Evolutionary conservation across 2,888 invertebrate genomes (phyloP).

Genomic region (Drosophila cyrtoloma): DNA sequence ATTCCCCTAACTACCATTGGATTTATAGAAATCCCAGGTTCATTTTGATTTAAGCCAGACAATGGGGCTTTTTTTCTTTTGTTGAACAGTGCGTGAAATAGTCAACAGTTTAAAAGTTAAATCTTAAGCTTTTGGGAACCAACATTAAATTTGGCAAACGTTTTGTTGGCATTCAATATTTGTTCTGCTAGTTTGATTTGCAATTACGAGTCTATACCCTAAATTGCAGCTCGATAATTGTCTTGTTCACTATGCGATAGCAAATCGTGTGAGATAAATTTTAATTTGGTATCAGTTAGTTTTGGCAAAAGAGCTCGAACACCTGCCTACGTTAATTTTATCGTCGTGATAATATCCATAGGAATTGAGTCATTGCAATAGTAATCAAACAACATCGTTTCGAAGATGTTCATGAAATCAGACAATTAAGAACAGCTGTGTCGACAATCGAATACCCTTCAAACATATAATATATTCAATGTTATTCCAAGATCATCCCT

Average conservation of each 20-base stretch:
- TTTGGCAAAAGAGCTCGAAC: not conserved
- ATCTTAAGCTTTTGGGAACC: no score
- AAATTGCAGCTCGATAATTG: not conserved
- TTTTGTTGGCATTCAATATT: not conserved
- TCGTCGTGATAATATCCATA: conserved; percentile 17
- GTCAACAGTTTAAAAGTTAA: no score
- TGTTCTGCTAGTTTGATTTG: not conserved
- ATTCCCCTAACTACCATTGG: conserved; percentile 11
- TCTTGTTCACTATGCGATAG: not conserved
- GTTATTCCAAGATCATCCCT: not conserved
- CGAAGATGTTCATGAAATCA: conserved; percentile 1
- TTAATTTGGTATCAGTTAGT: conserved; percentile 7
- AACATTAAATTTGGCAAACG: not conserved
- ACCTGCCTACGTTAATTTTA: conserved; percentile 4
- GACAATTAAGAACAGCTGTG: not conserved
- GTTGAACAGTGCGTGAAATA: not conserved
- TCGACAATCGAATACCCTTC: not conserved
- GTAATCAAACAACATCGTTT: conserved; percentile 7
- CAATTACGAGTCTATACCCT: not conserved
- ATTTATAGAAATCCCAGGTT: conserved; percentile 23
- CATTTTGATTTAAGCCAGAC: not conserved
- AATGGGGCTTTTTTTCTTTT: not conserved
- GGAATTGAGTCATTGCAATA: conserved; percentile 14
- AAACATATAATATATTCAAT: not conserved
- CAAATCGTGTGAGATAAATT: not conserved